Percentiles rank a stretch among this genome's conserved stretches.
Evolutionary conservation across 2,797 vertebrate genomes (phyloP).

Genomic region (Hoplostethus mediterraneus): DNA sequence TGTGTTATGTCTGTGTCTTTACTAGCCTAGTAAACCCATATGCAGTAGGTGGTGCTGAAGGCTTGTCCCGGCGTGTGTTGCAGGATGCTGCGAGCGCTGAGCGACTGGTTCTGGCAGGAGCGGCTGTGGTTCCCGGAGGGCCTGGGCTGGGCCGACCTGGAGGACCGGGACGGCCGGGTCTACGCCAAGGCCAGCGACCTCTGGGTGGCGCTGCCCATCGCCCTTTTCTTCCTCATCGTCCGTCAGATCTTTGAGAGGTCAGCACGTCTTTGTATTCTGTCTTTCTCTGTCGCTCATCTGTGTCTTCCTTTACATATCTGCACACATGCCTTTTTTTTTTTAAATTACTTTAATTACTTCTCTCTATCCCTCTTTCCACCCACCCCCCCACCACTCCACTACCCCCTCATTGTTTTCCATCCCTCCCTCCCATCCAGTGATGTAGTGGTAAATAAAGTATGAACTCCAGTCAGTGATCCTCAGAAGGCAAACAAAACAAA

Average conservation of each 20-base stretch:
- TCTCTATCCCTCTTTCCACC: neutral
- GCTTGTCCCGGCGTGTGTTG: conserved; percentile 22
- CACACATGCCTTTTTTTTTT: conserved; percentile 9
- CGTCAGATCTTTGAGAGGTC: conserved; percentile 95
- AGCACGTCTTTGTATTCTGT: conserved; percentile 52
- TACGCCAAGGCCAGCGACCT: conserved; percentile 92
- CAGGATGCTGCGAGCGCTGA: conserved; percentile 92
- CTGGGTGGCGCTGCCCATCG: conserved; percentile 91
- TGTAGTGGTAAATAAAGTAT: neutral
- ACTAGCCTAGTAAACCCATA: conserved; percentile 5
- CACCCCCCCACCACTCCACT: no score
- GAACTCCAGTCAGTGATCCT: neutral
- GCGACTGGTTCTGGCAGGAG: conserved; percentile 95
- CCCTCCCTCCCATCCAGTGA: conserved; percentile 4
- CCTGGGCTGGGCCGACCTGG: conserved; percentile 94
- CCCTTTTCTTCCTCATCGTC: conserved; percentile 91
- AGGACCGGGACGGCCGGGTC: conserved; percentile 89
- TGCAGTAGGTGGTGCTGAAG: conserved; percentile 12
- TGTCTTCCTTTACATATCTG: conserved; percentile 23
- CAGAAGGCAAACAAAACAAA: no score
- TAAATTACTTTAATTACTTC: conserved; percentile 6
- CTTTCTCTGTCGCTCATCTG: neutral
- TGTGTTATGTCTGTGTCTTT: neutral
- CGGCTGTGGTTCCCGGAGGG: conserved; percentile 93
- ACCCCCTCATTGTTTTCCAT: neutral